A percentile compares a stretch with the other conserved stretches of the same genome.
Evolutionary conservation across 2,888 invertebrate genomes (phyloP).

Genomic region (Aphelenchoides bicaudatus): DNA sequence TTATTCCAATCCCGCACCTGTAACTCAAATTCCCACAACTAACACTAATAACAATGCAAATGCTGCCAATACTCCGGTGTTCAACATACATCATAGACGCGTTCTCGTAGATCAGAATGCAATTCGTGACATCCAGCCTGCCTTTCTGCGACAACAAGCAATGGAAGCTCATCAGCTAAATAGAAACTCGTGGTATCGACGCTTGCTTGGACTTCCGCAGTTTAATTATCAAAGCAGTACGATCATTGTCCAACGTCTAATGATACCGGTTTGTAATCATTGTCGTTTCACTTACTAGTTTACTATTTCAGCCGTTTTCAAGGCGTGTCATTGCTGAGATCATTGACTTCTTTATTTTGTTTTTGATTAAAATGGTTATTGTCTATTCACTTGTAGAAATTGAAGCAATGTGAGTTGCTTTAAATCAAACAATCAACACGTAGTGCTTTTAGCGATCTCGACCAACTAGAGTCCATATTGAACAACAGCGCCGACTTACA

Average conservation of each 20-base stretch:
- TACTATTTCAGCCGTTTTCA: too few species aligned
- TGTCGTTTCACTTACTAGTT: too few species aligned
- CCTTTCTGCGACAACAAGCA: neutral
- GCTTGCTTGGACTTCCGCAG: conserved; percentile 1
- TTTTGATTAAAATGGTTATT: conserved; percentile 46
- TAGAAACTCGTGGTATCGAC: neutral
- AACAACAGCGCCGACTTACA: conserved; percentile 47
- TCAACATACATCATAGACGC: conserved; percentile 2
- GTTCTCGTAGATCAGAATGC: neutral
- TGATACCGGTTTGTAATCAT: too few species aligned
- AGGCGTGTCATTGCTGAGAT: conserved; percentile 46
- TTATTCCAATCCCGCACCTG: too few species aligned
- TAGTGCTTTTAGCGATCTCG: conserved; percentile 49
- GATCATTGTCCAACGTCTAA: conserved; percentile 32
- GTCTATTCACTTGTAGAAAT: conserved; percentile 44
- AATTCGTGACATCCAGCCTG: conserved; percentile 1
- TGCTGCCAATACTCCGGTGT: too few species aligned
- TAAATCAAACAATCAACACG: neutral
- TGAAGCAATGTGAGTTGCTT: conserved; percentile 41
- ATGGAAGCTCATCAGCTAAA: neutral
- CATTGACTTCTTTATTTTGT: conserved; percentile 46
- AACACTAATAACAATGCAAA: too few species aligned
- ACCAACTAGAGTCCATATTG: conserved; percentile 42
- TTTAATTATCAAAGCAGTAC: conserved; percentile 20
- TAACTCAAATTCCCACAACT: too few species aligned